These are phyloP conservation scores for Protomyctophum bolini DNA, from an alignment of 2,113 vertebrate genomes.

Conservation along the genomic window DNA sequence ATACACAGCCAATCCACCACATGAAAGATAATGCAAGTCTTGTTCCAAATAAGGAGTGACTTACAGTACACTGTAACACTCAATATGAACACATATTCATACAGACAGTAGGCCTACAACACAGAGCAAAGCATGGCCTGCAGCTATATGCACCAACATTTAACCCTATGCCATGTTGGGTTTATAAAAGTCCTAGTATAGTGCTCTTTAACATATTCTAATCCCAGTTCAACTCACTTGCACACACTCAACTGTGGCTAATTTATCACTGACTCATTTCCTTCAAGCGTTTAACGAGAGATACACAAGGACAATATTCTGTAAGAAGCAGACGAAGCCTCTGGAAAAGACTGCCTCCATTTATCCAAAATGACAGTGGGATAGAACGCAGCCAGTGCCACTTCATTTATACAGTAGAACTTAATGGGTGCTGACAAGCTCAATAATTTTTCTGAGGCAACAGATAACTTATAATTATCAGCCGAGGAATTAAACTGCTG, in stretches of 20 bases:
- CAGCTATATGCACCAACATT: too few species aligned
- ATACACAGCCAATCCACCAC: too few species aligned
- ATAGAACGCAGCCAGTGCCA: slow-evolving; percentile 43
- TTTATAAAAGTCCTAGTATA: neutral
- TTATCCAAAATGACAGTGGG: slow-evolving; percentile 25
- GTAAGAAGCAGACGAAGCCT: slow-evolving; percentile 38
- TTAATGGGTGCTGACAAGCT: slow-evolving; percentile 69
- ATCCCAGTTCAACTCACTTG: slow-evolving; percentile 12
- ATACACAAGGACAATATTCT: slow-evolving; percentile 45
- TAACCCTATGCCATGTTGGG: neutral
- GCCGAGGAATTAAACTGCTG: slow-evolving; percentile 49
- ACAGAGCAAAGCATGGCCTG: too few species aligned
- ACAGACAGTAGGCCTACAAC: too few species aligned
- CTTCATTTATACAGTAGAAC: slow-evolving; percentile 63
- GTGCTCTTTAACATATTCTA: slow-evolving; percentile 15
- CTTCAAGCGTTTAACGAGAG: slow-evolving; percentile 45
- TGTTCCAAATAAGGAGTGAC: too few species aligned
- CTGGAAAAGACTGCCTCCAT: slow-evolving; percentile 48
- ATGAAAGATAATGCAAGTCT: too few species aligned
- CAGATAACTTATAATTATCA: slow-evolving; percentile 70
- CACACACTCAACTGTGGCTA: slow-evolving; percentile 30
- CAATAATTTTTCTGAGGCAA: slow-evolving; percentile 57
- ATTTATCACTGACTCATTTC: slow-evolving; percentile 55
- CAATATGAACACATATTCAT: too few species aligned
- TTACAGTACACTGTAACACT: too few species aligned